A percentile compares a stretch with the other conserved stretches of the same genome.
These are phyloP conservation scores for Rhincodon typus DNA, from an alignment of 2,797 vertebrate species.

Conservation along the genomic window DNA sequence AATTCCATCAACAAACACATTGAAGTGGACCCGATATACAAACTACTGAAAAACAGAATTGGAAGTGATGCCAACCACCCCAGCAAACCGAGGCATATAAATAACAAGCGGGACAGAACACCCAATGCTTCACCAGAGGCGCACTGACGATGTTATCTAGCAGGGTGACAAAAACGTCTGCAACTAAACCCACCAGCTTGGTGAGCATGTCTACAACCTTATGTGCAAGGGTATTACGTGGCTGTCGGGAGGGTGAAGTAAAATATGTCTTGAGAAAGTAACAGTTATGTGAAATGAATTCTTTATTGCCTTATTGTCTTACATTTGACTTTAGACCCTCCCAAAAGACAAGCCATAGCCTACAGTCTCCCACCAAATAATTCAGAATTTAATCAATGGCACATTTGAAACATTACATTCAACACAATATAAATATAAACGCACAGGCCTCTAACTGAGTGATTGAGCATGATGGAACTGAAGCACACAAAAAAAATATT, in stretches of 20 bases:
- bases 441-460: neutral
- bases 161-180: no score
- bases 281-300: neutral
- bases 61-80: no score
- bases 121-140: no score
- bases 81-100: no score
- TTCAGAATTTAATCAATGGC: neutral
- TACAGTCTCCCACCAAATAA: neutral
- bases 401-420: neutral
- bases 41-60: no score
- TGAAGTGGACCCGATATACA: no score
- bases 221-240: no score
- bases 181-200: no score
- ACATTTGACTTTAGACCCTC: neutral
- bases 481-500: neutral
- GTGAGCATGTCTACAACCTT: no score
- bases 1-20: no score
- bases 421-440: neutral
- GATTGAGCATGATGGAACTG: neutral
- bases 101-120: no score
- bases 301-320: neutral
- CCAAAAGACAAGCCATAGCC: neutral
- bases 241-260: neutral
- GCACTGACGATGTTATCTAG: no score
- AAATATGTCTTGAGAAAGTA: neutral